Conservation (phyloP, 2,888 invertebrate genomes). For the Diaprepes abbreviatus region DNA sequence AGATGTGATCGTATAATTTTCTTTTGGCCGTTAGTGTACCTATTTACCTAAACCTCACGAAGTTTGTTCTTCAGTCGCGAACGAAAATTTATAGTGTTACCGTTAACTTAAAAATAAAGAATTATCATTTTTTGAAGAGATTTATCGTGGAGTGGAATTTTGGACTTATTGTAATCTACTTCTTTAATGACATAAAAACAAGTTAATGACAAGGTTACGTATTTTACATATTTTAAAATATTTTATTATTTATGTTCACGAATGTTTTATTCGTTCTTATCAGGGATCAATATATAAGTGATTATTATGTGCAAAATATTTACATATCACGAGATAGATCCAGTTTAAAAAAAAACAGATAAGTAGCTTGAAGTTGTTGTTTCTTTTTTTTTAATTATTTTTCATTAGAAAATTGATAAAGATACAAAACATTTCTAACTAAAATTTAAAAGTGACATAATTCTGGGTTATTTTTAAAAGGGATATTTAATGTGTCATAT, state of each 20-base stretch:
- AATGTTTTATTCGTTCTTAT: neutral
- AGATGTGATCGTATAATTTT: too few species aligned
- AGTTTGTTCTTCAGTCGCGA: too few species aligned
- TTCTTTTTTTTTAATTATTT: neutral
- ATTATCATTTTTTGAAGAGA: too few species aligned
- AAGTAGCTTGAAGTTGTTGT: neutral
- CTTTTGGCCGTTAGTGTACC: too few species aligned
- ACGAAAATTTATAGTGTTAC: too few species aligned
- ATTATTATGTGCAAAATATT: conserved; percentile 14
- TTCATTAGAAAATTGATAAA: neutral
- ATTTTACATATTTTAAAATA: neutral
- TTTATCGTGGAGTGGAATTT: too few species aligned
- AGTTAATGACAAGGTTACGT: neutral
- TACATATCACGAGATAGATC: conserved; percentile 8
- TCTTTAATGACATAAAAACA: conserved; percentile 3
- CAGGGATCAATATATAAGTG: conserved; percentile 4
- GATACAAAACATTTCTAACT: neutral
- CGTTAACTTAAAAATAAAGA: too few species aligned
- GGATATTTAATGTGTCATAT: too few species aligned
- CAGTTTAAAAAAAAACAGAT: conserved; percentile 2
- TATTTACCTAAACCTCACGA: too few species aligned
- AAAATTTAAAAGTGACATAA: too few species aligned
- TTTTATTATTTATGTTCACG: neutral
- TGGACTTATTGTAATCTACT: neutral
- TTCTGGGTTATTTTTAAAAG: too few species aligned